Conservation (phyloP, 1,140 invertebrate genomes). For the Rhagoletis zephyria region DNA sequence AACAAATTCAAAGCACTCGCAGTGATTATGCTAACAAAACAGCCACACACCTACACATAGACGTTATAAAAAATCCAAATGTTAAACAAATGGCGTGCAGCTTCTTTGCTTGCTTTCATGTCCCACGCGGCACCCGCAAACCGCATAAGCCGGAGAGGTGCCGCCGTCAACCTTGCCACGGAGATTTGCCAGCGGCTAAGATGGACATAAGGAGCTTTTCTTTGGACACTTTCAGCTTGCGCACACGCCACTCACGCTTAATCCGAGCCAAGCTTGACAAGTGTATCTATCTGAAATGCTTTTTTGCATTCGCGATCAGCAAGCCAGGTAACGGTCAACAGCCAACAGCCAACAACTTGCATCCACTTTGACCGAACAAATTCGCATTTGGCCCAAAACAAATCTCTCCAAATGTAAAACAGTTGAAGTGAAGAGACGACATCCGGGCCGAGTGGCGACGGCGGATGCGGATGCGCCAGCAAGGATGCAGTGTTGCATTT, state of each 20-base stretch:
- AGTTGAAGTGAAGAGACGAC: not conserved
- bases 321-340: not conserved
- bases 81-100: not conserved
- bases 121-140: not conserved
- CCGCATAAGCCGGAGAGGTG: not conserved
- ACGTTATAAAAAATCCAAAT: not conserved
- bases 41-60: not conserved
- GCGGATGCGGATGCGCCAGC: not conserved
- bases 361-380: not conserved
- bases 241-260: not conserved
- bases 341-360: not conserved
- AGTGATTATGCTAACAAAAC: not conserved
- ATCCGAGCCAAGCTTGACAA: conserved; percentile 4
- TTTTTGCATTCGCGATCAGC: not conserved
- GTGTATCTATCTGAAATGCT: not conserved
- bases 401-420: conserved; percentile 26
- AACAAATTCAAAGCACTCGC: conserved; percentile 13
- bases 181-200: conserved; percentile 28
- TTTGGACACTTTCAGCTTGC: conserved; percentile 5
- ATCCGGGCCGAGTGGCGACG: not conserved
- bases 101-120: not conserved
- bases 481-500: conserved; percentile 28
- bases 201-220: conserved; percentile 53
- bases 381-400: conserved; percentile 10
- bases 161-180: not conserved